Evolutionary conservation across 2,113 vertebrate genomes (phyloP).

Genomic region (Saguinus midas): DNA sequence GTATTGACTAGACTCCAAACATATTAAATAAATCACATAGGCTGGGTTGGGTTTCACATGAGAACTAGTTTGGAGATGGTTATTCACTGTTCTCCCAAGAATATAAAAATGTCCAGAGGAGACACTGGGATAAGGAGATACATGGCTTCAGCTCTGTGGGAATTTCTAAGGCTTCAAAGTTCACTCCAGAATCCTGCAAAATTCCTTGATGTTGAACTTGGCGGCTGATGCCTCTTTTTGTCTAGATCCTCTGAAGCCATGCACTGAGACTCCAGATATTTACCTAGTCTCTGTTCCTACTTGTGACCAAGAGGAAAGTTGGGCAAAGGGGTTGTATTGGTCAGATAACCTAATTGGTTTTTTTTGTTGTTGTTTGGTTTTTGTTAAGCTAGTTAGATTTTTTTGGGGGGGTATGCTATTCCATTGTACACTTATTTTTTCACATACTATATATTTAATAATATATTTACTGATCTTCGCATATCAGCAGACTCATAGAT

Average conservation of each 20-base stretch:
- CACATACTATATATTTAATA: too few species aligned
- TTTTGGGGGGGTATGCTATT: too few species aligned
- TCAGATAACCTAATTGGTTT: background rate
- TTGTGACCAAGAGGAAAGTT: background rate
- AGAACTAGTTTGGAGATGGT: background rate
- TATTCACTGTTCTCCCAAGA: constrained; percentile 3
- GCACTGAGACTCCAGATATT: background rate
- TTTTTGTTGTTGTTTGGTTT: too few species aligned
- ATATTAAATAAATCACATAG: background rate
- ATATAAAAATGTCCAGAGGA: background rate
- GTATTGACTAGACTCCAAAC: background rate
- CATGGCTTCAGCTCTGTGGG: background rate
- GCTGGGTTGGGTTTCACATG: background rate
- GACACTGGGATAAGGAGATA: constrained; percentile 19
- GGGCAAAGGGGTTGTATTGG: background rate
- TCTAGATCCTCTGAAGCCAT: background rate
- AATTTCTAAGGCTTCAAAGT: constrained; percentile 27
- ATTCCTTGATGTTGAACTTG: background rate
- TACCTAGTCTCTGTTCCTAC: background rate
- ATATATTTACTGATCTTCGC: too few species aligned
- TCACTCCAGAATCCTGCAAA: constrained; percentile 17
- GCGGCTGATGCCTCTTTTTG: background rate
- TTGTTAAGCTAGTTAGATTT: too few species aligned
- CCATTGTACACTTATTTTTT: too few species aligned
- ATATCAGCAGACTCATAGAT: too few species aligned